phyloP scores from a whole-genome alignment of 2,888 invertebrate species.

The Chrysolina haemoptera region DNA sequence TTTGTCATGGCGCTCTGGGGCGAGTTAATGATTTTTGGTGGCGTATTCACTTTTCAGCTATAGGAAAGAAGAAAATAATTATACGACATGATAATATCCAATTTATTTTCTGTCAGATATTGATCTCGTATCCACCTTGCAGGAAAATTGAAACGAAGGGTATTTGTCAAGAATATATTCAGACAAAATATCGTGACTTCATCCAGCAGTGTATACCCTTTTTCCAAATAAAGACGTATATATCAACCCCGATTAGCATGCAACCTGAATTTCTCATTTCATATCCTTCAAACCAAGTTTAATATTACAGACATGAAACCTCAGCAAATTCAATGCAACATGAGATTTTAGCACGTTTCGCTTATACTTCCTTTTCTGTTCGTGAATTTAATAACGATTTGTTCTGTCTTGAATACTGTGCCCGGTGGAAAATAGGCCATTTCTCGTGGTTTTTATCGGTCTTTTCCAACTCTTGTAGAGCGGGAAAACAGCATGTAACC shows the following conservation, averaged over 20 bases:
- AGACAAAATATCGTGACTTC: too few species aligned
- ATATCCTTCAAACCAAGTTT: slow-evolving; percentile 10
- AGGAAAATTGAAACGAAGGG: too few species aligned
- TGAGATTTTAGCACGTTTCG: slow-evolving; percentile 37
- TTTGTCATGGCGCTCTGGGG: too few species aligned
- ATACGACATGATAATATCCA: too few species aligned
- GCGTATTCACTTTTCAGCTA: too few species aligned
- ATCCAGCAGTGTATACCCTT: neutral
- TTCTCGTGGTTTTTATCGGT: slow-evolving; percentile 11
- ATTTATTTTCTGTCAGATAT: too few species aligned
- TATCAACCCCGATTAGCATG: neutral
- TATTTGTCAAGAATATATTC: too few species aligned
- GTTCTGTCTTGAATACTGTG: slow-evolving; percentile 21
- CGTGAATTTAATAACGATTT: slow-evolving; percentile 31
- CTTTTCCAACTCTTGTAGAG: neutral
- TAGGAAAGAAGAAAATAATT: too few species aligned
- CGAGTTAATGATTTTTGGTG: too few species aligned
- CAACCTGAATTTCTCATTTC: slow-evolving; percentile 25
- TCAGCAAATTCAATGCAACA: slow-evolving; percentile 36
- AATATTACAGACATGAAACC: slow-evolving; percentile 31
- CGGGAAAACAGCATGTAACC: neutral
- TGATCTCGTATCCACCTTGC: too few species aligned
- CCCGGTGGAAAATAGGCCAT: neutral
- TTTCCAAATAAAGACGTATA: neutral
- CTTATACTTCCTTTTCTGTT: slow-evolving; percentile 30